Percentiles rank a stretch among this genome's conserved stretches.
Conservation (phyloP, 2,888 invertebrate genomes). For the Cosmorhoe ocellata region DNA sequence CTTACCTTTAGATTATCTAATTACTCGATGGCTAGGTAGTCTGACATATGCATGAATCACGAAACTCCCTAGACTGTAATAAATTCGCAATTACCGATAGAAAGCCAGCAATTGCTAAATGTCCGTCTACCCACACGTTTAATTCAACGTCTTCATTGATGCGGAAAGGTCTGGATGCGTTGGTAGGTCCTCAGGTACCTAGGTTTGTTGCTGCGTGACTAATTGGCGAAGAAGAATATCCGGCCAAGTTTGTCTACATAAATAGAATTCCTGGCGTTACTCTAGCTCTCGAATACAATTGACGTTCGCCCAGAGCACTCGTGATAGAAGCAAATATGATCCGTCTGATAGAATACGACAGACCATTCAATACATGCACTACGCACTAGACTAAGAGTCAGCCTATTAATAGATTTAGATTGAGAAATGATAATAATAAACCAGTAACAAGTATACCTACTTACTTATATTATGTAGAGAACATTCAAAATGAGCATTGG, state of each 20-base stretch:
- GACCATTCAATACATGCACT: not conserved
- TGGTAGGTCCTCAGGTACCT: conserved; percentile 49
- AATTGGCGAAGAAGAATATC: conserved; percentile 11
- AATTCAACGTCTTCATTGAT: conserved; percentile 52
- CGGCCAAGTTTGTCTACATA: conserved; percentile 21
- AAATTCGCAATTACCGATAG: conserved; percentile 65
- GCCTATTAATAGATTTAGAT: conserved; percentile 4
- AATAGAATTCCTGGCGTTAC: conserved; percentile 15
- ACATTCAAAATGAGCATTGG: not conserved
- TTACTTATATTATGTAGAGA: not conserved
- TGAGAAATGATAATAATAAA: not conserved
- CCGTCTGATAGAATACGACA: conserved; percentile 8
- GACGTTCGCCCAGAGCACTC: conserved; percentile 18
- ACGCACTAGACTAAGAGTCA: conserved; percentile 1
- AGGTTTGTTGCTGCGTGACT: conserved; percentile 10
- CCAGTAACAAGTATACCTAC: not conserved
- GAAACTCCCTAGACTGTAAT: conserved; percentile 39
- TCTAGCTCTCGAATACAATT: conserved; percentile 19
- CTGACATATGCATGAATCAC: conserved; percentile 46
- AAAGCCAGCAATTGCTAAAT: conserved; percentile 73
- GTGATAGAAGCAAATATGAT: conserved; percentile 24
- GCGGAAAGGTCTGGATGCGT: conserved; percentile 63
- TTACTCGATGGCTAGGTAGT: conserved; percentile 23
- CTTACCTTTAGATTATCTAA: no score
- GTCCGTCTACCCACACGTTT: conserved; percentile 61